Base-by-base conservation (phyloP, 2,113 vertebrate species). In the Clarias gariepinus region DNA sequence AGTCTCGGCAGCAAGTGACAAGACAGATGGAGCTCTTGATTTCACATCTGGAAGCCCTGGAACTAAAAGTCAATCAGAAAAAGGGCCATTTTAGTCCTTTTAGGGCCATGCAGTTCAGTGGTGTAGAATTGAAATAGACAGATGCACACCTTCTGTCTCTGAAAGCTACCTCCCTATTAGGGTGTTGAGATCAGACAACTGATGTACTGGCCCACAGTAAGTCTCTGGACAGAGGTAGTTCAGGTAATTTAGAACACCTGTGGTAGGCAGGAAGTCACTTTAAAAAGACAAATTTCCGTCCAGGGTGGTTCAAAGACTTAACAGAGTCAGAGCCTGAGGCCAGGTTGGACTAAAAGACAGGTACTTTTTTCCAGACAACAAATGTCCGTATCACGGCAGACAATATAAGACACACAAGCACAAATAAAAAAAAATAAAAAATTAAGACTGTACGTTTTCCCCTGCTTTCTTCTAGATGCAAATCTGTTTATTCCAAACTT, bases 21-120 rank as follows among this genome's bases (percentile, higher is more conserved):
- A 77, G 47, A 47, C 74, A 77, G 47, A 53, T 15, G 13, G 25
- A 77, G 25, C 74, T 77, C 47, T 41, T 25, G 36, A 74, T 47
- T 74, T 74, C 71, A 74, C 71, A 74, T 52, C 71, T 74, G 71
- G 19, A 74, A 74, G 41, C 71, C 12, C 21, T 47, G 71, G 15
- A 77, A 77, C 74, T 53, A 52, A 30, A 79, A 18, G 76, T 58
- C 53, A 57, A 28, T 79, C 76, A 18, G 55, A 23, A 55, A n/a
- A 28, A 18, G 52, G 55, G 52, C 53, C 12, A 57, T 78, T 55
- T 57, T 30, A 55, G 15, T 78, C 15, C 25, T 33, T 53, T 9
- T 30, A 3, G 30, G 16, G n/a, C 28, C 36, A 11, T 25, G 21
- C 71, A 74, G 36, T 47, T 47, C 36, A 47, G 9, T 47, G 69